These are phyloP conservation scores for Callyntrura guangdongensis DNA, from an alignment of 2,888 invertebrate genomes.

Conservation along the genomic window DNA sequence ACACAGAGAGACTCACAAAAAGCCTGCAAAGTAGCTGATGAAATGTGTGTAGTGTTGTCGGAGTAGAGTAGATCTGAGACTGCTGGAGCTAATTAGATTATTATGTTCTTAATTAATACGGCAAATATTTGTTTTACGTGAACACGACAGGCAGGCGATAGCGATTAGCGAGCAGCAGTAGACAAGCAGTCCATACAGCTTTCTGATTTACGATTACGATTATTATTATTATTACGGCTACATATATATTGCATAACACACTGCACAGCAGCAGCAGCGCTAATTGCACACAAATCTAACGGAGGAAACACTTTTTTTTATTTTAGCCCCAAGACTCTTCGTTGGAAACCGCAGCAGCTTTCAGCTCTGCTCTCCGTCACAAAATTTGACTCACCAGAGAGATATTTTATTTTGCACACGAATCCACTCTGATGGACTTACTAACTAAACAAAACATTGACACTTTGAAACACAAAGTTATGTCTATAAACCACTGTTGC, in stretches of 20 bases:
- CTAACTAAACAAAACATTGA: slow-evolving; percentile 2
- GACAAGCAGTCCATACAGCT: neutral
- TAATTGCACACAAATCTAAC: slow-evolving; percentile 7
- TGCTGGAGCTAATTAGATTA: slow-evolving; percentile 63
- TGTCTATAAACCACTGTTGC: neutral
- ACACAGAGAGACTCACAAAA: slow-evolving; percentile 5
- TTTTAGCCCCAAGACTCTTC: neutral
- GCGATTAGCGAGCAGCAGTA: slow-evolving; percentile 45
- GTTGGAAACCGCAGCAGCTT: slow-evolving; percentile 7
- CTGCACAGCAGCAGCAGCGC: slow-evolving; percentile 66
- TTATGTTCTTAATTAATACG: slow-evolving; percentile 60
- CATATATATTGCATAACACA: neutral
- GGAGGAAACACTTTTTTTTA: neutral
- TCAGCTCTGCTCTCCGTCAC: too few species aligned
- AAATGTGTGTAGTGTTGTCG: neutral
- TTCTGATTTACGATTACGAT: too few species aligned
- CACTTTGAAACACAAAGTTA: slow-evolving; percentile 20
- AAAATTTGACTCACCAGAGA: neutral
- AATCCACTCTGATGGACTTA: neutral
- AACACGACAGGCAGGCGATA: slow-evolving; percentile 62
- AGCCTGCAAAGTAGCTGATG: neutral
- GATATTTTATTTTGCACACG: neutral
- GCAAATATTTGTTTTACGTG: slow-evolving; percentile 68
- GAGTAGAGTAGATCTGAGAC: neutral
- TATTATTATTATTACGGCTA: neutral